Base-by-base conservation (phyloP, 2,113 vertebrate genomes). In the Megalops atlanticus region DNA sequence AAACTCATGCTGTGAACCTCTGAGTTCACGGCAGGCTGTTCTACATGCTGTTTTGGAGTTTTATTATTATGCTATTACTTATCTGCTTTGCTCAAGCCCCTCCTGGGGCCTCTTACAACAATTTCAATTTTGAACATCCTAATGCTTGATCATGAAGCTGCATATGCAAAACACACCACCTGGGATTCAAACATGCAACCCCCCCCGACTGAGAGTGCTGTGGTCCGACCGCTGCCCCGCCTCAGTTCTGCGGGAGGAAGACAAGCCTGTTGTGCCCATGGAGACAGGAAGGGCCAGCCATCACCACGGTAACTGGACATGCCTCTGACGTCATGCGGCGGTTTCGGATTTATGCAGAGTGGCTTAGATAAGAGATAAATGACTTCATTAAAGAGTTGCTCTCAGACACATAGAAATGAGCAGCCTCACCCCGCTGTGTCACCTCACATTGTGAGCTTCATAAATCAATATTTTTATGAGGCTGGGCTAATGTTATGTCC, bases 291-390 rank as follows among this genome's bases (percentile, higher is more conserved):
- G 58, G 58, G 58, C 24, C 8, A n/a, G 58, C n/a, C 58, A 64
- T 64, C 58, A 31, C 58, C 58, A 64, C 18, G 58, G 58, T 64
- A 64, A 64, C 58, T 8, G 58, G 21, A 24, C n/a, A 11, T 64
- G 58, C 58, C 58, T 8, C 8, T 64, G 58, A 64, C 58, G 31
- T 64, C 31, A 64, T n/a, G 7, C 58, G n/a, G 58, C 31, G 58
- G 31, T 64, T 64, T 64, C 24, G 58, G 58, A 64, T 64, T 64
- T n/a, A 64, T n/a, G 12, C 24, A 7, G 45, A 72, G 86, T 82
- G 54, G 88, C 86, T 86, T 85, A 90, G 89, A 94, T 94, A 86
- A 86, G 88, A 93, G 91, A 93, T 93, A 93, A 93, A 93, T 93
- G 81, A 91, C 90, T 92, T 93, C 91, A 93, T 93, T 93, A 93